Conservation (phyloP, 2,797 vertebrate genomes). For the Sciaenops ocellatus region DNA sequence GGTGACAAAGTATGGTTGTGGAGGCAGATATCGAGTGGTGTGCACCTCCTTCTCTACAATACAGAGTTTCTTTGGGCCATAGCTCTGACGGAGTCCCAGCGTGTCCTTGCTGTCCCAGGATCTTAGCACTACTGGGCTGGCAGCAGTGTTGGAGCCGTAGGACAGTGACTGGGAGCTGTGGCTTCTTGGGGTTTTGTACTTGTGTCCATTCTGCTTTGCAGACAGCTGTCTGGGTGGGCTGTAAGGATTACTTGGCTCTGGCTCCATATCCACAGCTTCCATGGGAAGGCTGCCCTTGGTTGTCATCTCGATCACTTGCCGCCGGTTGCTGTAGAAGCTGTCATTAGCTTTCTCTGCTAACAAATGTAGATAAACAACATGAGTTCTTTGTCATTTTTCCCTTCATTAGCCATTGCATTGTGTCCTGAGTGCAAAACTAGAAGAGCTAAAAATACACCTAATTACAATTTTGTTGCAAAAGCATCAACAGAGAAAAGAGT, state of each 20-base stretch:
- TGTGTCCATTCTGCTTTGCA: constrained; percentile 90
- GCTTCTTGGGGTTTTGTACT: constrained; percentile 86
- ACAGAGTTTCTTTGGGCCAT: constrained; percentile 89
- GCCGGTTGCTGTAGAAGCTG: constrained; percentile 92
- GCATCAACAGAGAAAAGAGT: not conserved
- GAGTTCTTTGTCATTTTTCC: constrained; percentile 1
- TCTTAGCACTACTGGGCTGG: constrained; percentile 80
- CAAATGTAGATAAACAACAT: constrained; percentile 52
- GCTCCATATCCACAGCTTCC: constrained; percentile 89
- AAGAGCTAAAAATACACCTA: not conserved
- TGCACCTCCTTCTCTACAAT: constrained; percentile 89
- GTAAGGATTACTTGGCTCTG: constrained; percentile 91
- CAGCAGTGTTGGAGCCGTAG: constrained; percentile 83
- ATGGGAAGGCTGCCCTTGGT: constrained; percentile 93
- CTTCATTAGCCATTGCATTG: constrained; percentile 3
- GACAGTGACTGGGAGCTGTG: constrained; percentile 88
- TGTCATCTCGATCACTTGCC: constrained; percentile 90
- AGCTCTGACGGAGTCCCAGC: constrained; percentile 88
- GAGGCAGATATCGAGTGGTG: constrained; percentile 89
- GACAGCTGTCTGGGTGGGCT: constrained; percentile 87
- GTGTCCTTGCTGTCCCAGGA: constrained; percentile 91
- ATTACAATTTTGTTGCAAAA: not conserved
- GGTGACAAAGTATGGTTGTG: constrained; percentile 97
- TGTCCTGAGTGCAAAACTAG: not conserved
- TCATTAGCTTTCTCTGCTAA: constrained; percentile 95